phyloP scores from a whole-genome alignment of 1,140 invertebrate species.

The Scylla paramamosain region DNA sequence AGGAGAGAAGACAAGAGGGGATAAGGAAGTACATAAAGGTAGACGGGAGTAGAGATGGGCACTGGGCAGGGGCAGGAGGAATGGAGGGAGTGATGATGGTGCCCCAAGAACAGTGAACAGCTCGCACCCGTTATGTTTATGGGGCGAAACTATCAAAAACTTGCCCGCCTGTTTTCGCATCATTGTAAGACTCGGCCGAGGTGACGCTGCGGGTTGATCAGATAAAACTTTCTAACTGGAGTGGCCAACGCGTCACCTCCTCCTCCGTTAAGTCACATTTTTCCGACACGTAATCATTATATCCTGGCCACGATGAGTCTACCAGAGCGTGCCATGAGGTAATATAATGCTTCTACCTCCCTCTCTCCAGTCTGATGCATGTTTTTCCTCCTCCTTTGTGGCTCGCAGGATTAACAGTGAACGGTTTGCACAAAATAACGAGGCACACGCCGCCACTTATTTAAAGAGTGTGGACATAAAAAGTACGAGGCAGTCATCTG shows the following conservation, averaged over 20 bases:
- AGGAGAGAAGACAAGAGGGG: too few species aligned
- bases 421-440: background rate
- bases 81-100: background rate
- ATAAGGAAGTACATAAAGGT: too few species aligned
- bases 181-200: background rate
- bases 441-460: background rate
- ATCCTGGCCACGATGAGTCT: background rate
- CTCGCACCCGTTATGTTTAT: constrained; percentile 38
- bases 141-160: constrained; percentile 33
- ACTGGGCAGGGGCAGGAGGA: background rate
- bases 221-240: constrained; percentile 23
- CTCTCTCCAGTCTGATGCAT: background rate
- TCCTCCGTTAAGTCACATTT: constrained; percentile 16
- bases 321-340: background rate
- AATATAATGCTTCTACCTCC: background rate
- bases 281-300: background rate
- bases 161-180: constrained; percentile 36
- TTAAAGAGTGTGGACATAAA: background rate
- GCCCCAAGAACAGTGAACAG: background rate
- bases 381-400: background rate
- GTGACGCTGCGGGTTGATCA: background rate
- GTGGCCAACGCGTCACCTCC: background rate
- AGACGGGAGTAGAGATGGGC: background rate
- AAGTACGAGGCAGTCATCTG: background rate
- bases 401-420: background rate